Evolutionary conservation across 2,113 vertebrate species (phyloP).

Genomic region (Chlorodrepanis virens): DNA sequence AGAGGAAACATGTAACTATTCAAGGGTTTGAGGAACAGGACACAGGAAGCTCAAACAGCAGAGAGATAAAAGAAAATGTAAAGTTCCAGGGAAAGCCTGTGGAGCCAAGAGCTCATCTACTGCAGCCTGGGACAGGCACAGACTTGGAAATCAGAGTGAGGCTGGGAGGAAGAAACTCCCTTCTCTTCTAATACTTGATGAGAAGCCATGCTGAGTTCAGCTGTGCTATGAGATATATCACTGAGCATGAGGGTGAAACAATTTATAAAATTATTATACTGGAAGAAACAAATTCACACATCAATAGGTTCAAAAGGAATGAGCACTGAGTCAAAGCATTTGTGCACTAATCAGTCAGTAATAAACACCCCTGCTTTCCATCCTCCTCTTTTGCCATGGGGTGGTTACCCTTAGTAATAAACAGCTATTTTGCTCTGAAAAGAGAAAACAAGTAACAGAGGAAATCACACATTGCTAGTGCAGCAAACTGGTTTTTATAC

Average conservation of each 20-base stretch:
- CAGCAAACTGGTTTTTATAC: not conserved
- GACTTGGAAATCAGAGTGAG: not conserved
- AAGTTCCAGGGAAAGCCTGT: not conserved
- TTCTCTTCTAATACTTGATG: not conserved
- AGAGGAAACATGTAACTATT: not conserved
- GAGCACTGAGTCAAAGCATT: not conserved
- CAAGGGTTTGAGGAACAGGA: not conserved
- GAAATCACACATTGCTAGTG: not conserved
- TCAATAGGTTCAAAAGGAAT: not conserved
- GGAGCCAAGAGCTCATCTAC: not conserved
- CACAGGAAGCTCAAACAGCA: not conserved
- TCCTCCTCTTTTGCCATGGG: not conserved
- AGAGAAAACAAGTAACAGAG: not conserved
- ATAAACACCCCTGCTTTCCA: not conserved
- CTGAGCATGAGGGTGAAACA: not conserved
- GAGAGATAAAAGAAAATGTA: not conserved
- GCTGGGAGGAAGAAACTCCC: not conserved
- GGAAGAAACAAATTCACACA: not conserved
- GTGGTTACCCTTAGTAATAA: not conserved
- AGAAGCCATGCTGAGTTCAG: not conserved
- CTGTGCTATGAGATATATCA: not conserved
- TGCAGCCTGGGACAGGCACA: not conserved
- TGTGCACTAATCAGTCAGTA: not conserved
- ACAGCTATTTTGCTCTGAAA: not conserved
- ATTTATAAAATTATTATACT: not conserved